phyloP scores from a whole-genome alignment of 2,797 vertebrate species.

The Sus cebifrons region DNA sequence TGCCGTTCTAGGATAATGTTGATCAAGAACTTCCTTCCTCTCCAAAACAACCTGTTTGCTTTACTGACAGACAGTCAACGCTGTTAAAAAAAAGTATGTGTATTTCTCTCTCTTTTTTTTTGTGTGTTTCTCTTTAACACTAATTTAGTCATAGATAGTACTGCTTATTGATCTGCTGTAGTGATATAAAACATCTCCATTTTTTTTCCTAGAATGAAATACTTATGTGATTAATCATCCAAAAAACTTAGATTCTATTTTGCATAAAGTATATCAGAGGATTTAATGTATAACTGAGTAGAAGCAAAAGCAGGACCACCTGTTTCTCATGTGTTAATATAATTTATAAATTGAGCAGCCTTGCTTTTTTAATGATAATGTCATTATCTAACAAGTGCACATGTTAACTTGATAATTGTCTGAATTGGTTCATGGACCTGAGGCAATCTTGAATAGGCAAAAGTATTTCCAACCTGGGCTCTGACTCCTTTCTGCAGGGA shows the following conservation, averaged over 20 bases:
- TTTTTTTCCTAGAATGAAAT: slow-evolving; percentile 28
- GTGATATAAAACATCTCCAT: slow-evolving; percentile 45
- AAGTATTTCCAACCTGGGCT: not conserved
- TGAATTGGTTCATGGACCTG: slow-evolving; percentile 34
- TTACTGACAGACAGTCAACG: slow-evolving; percentile 91
- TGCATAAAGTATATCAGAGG: slow-evolving; percentile 42
- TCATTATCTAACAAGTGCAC: not conserved
- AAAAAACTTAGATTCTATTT: slow-evolving; percentile 64
- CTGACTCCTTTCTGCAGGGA: not conserved
- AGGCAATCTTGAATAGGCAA: slow-evolving; percentile 35
- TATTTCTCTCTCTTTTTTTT: slow-evolving; percentile 47
- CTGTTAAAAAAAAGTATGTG: slow-evolving; percentile 94
- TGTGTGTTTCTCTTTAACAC: slow-evolving; percentile 82
- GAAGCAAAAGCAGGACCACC: slow-evolving; percentile 1
- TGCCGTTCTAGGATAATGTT: slow-evolving; percentile 90
- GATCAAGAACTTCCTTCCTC: slow-evolving; percentile 88
- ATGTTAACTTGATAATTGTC: slow-evolving; percentile 46
- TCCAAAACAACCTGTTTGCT: slow-evolving; percentile 91
- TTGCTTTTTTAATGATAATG: slow-evolving; percentile 49
- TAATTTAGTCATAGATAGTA: slow-evolving; percentile 61
- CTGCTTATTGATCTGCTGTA: not conserved
- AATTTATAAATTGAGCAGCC: slow-evolving; percentile 45
- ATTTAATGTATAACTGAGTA: slow-evolving; percentile 7
- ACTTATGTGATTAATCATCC: slow-evolving; percentile 29
- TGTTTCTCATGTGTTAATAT: slow-evolving; percentile 56